Conservation (phyloP, 2,797 vertebrate genomes). For the Manis pentadactyla region DNA sequence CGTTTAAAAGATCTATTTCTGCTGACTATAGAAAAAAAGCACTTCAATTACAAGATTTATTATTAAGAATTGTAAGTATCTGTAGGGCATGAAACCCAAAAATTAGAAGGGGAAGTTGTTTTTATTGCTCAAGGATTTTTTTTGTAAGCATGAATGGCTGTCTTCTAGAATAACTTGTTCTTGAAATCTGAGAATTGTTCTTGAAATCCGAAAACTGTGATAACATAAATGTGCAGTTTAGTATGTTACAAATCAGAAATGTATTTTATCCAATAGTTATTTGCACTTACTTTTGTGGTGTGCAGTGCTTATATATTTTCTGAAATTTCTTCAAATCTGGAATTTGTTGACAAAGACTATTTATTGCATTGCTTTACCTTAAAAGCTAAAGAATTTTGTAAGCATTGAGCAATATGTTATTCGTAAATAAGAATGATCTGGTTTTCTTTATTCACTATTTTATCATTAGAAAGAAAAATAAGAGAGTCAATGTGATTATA, state of each 20-base stretch:
- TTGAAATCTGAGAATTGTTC: not conserved
- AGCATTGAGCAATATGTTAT: not conserved
- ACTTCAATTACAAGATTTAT: slow-evolving; percentile 24
- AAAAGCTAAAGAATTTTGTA: slow-evolving; percentile 34
- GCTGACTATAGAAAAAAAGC: slow-evolving; percentile 27
- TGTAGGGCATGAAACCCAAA: not conserved
- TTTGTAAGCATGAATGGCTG: not conserved
- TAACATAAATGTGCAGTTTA: slow-evolving; percentile 34
- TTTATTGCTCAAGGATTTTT: slow-evolving; percentile 40
- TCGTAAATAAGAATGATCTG: slow-evolving; percentile 33
- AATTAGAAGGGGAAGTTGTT: not conserved
- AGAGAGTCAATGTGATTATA: not conserved
- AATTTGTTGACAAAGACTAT: slow-evolving; percentile 11
- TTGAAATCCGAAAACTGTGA: slow-evolving; percentile 44
- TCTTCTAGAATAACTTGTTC: slow-evolving; percentile 52
- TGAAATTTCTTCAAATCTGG: slow-evolving; percentile 50
- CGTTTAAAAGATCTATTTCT: slow-evolving; percentile 57
- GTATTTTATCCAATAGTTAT: slow-evolving; percentile 25
- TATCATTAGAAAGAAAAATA: slow-evolving; percentile 55
- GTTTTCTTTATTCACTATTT: slow-evolving; percentile 51
- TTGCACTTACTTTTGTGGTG: slow-evolving; percentile 17
- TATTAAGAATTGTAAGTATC: slow-evolving; percentile 59
- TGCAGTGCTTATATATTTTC: slow-evolving; percentile 10
- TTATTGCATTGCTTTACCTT: slow-evolving; percentile 8
- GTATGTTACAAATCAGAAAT: slow-evolving; percentile 41